phyloP scores from a whole-genome alignment of 2,113 vertebrate genomes.

The Hystrix brachyura region DNA sequence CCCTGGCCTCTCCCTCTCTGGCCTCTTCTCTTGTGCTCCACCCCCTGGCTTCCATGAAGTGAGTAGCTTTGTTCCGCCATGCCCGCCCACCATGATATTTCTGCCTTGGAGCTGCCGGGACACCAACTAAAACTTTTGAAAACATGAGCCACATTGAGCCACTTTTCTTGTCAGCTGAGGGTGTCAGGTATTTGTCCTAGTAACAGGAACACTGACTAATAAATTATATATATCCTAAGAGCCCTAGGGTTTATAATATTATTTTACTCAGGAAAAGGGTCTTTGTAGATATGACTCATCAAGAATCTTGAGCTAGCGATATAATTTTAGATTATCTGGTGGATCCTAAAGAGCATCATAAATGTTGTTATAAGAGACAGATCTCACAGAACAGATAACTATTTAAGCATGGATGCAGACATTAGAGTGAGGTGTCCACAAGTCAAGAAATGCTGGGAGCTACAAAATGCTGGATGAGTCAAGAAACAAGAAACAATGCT shows the following conservation, averaged over 20 bases:
- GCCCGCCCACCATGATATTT: neutral
- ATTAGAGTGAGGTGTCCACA: neutral
- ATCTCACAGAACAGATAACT: neutral
- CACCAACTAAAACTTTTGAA: neutral
- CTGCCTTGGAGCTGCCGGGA: neutral
- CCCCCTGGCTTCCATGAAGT: neutral
- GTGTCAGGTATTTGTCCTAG: neutral
- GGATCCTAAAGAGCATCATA: neutral
- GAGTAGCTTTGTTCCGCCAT: neutral
- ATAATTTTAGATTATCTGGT: neutral
- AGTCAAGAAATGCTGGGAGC: neutral
- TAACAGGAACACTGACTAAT: neutral
- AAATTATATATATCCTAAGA: neutral
- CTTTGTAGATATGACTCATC: neutral
- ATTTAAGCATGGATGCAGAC: neutral
- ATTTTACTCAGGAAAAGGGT: neutral
- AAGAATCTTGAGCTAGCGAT: neutral
- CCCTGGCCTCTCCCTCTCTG: neutral
- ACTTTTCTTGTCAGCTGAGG: neutral
- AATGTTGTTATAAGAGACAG: neutral
- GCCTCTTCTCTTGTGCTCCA: neutral
- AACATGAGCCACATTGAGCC: neutral
- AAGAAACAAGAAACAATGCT: too few species aligned
- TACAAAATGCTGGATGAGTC: neutral
- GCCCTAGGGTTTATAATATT: neutral